phyloP scores from a whole-genome alignment of 92 coral and sea anemone genomes.

The Isaurus tuberculatus region DNA sequence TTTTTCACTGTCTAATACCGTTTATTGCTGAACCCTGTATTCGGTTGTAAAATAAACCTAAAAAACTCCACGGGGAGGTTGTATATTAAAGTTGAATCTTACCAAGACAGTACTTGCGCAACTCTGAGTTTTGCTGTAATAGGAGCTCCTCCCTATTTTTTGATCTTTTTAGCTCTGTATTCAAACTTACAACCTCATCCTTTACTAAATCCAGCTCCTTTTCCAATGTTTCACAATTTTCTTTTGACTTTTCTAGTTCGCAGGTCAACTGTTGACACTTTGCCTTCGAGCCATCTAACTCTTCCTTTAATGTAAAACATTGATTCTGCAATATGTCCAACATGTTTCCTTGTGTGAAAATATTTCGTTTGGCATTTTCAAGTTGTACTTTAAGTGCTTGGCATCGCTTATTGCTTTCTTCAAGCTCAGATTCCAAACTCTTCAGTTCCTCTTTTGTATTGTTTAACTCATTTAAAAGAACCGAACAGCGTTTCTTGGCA shows the following conservation, averaged over 20 bases:
- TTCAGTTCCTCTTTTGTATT: constrained; percentile 74
- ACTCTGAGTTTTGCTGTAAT: constrained; percentile 74
- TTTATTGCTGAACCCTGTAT: too few relatives aligned
- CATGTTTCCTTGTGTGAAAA: constrained; percentile 94
- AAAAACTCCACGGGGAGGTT: too few relatives aligned
- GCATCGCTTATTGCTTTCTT: constrained; percentile 77
- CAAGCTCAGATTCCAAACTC: constrained; percentile 77
- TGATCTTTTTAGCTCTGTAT: constrained; percentile 79
- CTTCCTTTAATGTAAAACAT: constrained; percentile 87
- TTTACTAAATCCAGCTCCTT: constrained; percentile 70
- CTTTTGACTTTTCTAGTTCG: constrained; percentile 81
- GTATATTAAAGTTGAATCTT: too few relatives aligned
- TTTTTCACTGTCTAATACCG: too few relatives aligned
- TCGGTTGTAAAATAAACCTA: neutral
- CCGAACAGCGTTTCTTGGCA: constrained; percentile 84
- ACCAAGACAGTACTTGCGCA: constrained; percentile 80
- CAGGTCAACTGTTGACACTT: constrained; percentile 68
- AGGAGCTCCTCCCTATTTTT: constrained; percentile 81
- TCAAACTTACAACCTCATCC: constrained; percentile 70
- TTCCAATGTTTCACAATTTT: constrained; percentile 71
- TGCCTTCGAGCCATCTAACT: constrained; percentile 80
- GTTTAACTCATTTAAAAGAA: constrained; percentile 76
- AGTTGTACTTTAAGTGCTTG: constrained; percentile 81
- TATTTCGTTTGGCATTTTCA: constrained; percentile 84
- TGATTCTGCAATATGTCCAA: constrained; percentile 92